phyloP scores from a whole-genome alignment of 2,797 vertebrate genomes.

The Salmo trutta region DNA sequence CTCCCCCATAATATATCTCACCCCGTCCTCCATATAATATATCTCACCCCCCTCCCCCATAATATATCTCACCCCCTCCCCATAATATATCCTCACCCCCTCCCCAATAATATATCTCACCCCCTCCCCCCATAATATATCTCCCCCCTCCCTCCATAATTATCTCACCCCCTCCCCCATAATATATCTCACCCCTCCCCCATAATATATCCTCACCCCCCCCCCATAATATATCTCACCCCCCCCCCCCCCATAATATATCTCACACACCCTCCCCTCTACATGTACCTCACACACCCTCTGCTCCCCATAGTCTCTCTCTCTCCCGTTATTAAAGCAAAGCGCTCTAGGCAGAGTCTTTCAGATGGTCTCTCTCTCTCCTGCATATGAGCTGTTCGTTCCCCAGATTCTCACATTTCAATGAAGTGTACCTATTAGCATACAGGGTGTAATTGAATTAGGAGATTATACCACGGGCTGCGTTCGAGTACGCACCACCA shows the following conservation, averaged over 20 bases:
- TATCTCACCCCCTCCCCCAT: too few relatives aligned
- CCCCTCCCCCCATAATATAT: too few relatives aligned
- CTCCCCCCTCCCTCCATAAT: too few relatives aligned
- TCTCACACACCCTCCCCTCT: constrained; percentile 28
- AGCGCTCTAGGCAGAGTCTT: constrained; percentile 50
- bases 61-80: too few relatives aligned
- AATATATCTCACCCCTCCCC: constrained; percentile 12
- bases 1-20: too few relatives aligned
- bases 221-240: too few relatives aligned
- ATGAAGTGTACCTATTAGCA: constrained; percentile 60
- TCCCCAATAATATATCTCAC: too few relatives aligned
- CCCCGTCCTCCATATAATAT: too few relatives aligned
- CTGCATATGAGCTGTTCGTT: constrained; percentile 32
- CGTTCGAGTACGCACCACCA: constrained; percentile 43
- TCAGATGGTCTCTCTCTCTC: constrained; percentile 45
- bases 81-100: too few relatives aligned
- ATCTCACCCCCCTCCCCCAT: too few relatives aligned
- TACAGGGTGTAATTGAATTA: constrained; percentile 69
- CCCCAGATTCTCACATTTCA: constrained; percentile 52
- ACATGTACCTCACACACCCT: constrained; percentile 38
- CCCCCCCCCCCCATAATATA: constrained; percentile 41
- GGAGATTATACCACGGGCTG: constrained; percentile 37
- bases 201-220: too few relatives aligned
- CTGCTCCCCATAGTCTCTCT: constrained; percentile 56
- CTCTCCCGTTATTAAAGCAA: constrained; percentile 69